Evolutionary conservation across 2,888 invertebrate species (phyloP).

Genomic region (Apamea monoglypha): DNA sequence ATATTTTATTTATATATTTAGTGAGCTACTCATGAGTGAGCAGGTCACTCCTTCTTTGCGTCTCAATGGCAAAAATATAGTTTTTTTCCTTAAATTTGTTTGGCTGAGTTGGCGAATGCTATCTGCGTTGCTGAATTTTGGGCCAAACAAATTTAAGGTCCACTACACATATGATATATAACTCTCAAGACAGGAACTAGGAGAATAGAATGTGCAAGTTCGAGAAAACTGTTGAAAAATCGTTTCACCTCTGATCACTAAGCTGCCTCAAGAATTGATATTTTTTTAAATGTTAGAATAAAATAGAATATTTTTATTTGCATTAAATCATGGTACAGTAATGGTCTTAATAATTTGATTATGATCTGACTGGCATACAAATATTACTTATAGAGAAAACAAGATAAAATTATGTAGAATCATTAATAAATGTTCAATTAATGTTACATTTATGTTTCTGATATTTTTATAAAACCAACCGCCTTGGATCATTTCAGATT

Average conservation of each 20-base stretch:
- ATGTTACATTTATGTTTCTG: background rate
- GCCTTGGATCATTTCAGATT: conserved; percentile 13
- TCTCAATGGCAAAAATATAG: too few relatives aligned
- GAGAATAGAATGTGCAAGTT: background rate
- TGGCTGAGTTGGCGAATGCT: too few relatives aligned
- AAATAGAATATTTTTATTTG: background rate
- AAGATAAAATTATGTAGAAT: background rate
- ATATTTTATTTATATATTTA: background rate
- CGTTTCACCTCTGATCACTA: background rate
- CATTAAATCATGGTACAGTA: background rate
- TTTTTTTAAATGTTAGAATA: background rate
- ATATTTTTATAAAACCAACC: background rate
- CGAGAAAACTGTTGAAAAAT: background rate
- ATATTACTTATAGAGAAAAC: background rate
- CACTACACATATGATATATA: too few relatives aligned
- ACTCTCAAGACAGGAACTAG: background rate
- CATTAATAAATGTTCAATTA: background rate
- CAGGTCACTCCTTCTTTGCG: background rate
- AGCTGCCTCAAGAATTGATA: too few relatives aligned
- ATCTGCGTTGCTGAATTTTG: too few relatives aligned
- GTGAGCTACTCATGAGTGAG: background rate
- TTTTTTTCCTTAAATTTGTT: too few relatives aligned
- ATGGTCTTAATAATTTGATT: background rate
- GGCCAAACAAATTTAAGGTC: too few relatives aligned
- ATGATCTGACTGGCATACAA: background rate